Base-by-base conservation (phyloP, 2,797 vertebrate genomes). In the Rallus crepitans region DNA sequence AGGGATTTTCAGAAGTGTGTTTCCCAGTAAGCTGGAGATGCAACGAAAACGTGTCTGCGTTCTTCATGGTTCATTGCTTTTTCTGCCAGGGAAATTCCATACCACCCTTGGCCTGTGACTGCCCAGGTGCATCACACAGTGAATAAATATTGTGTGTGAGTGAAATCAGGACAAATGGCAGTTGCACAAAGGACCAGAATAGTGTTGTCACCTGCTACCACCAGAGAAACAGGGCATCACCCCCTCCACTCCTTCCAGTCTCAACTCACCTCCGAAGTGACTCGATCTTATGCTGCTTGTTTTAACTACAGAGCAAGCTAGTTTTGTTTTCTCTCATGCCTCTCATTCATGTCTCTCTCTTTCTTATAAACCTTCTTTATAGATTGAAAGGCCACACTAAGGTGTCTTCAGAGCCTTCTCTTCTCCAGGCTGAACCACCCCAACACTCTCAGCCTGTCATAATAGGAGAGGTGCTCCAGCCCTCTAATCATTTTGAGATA, bases 111-210 rank as follows among this genome's bases (percentile, higher is more conserved):
- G 87, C 89, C 81, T 91, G 66, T 87, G 81, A 69, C 65, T 94
- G 69, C 75, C 71, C 85, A 94, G 68, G 27, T 94, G 47, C 68
- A 20, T 85, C 35, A 66, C 85, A 53, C 18, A 87, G 40, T 76
- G 52, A 94, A 90, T 82, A 93, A 64, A 85, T 93, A 87, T 82
- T 84, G 25, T 85, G 37, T 77, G 75, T 71, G 86, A 77, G 45
- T 83, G 80, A 91, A 40, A 73, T 89, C 65, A 79, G 79, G 71
- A 90, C 68, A 93, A 91, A 91, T 19, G 35, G 61, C 68, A 68
- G 45, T 3, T 25, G 42, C 45, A 68, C 45, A 45, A 20, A 94
- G 70, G 56, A 78, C 37, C 57, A 84, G 39, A 88, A 48, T 3
- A 91, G 61, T 63, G 31, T 55, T 90, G 59, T 79, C 89, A 89